phyloP scores from a whole-genome alignment of 2,888 invertebrate genomes.

The Helleia helle region DNA sequence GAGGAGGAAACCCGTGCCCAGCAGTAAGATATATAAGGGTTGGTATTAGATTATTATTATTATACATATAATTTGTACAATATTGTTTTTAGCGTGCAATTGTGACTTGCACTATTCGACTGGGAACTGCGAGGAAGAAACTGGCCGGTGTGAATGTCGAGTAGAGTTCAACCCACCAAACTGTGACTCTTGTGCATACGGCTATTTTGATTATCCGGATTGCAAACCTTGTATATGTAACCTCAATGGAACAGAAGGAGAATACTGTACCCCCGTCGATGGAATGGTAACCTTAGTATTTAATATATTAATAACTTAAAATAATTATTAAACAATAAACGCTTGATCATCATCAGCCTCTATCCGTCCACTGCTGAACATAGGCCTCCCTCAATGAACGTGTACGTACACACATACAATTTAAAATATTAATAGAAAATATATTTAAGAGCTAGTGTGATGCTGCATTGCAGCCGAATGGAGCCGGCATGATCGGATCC shows the following conservation, averaged over 20 bases:
- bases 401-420: no score
- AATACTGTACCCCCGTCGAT: constrained; percentile 87
- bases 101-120: constrained; percentile 91
- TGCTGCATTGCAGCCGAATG: no score
- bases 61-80: neutral
- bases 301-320: neutral
- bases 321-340: neutral
- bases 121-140: constrained; percentile 94
- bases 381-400: no score
- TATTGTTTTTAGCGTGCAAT: constrained; percentile 80
- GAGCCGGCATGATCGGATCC: no score
- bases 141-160: constrained; percentile 92
- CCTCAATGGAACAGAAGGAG: constrained; percentile 89
- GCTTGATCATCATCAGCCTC: no score
- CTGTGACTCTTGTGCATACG: constrained; percentile 89
- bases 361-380: no score
- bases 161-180: constrained; percentile 84
- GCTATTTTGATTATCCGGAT: constrained; percentile 93
- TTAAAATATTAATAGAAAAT: no score
- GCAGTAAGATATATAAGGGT: no score
- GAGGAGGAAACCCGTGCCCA: no score
- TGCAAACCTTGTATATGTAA: constrained; percentile 96
- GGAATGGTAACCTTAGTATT: constrained; percentile 76
- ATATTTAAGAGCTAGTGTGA: no score
- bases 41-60: no score